Conservation (phyloP, 2,797 vertebrate species). For the Perodicticus potto region DNA sequence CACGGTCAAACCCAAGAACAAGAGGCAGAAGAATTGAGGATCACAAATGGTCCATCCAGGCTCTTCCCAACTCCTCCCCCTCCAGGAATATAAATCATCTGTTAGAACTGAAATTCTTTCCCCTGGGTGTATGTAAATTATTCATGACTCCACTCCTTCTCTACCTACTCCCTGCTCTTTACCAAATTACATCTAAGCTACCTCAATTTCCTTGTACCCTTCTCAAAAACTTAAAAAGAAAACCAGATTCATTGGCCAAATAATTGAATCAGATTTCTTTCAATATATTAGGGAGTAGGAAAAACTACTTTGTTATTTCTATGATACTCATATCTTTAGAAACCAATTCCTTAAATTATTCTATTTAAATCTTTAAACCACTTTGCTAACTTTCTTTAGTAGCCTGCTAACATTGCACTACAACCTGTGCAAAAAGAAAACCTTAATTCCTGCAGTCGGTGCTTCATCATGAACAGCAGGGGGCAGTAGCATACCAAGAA, state of each 20-base stretch:
- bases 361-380: slow-evolving; percentile 14
- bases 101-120: neutral
- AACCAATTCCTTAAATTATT: neutral
- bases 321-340: neutral
- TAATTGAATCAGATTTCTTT: neutral
- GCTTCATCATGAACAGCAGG: slow-evolving; percentile 62
- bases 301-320: neutral
- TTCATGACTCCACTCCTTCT: neutral
- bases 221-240: slow-evolving; percentile 29
- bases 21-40: neutral
- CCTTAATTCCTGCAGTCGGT: neutral
- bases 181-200: neutral
- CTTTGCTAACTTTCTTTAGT: neutral
- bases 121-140: neutral
- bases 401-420: neutral
- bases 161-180: neutral
- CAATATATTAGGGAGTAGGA: neutral
- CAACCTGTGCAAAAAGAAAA: neutral
- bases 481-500: slow-evolving; percentile 76
- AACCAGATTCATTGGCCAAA: slow-evolving; percentile 4
- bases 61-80: neutral
- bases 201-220: neutral
- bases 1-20: neutral
- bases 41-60: neutral
- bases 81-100: neutral